phyloP scores from a whole-genome alignment of 1,140 invertebrate genomes.

The Ganaspis sp. region DNA sequence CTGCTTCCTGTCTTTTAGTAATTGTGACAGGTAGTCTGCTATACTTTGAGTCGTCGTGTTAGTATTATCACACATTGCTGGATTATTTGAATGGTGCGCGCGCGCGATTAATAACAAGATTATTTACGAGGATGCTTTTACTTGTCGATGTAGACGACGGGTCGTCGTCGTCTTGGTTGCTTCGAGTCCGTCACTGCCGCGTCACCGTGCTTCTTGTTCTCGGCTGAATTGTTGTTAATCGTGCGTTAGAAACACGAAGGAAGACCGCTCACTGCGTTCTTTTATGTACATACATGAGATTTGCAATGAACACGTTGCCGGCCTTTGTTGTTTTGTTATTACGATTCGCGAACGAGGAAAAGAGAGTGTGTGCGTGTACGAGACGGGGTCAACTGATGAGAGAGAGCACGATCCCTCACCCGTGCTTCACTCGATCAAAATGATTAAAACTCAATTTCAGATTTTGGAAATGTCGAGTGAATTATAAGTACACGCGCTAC shows the following conservation, averaged over 20 bases:
- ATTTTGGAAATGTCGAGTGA: slow-evolving; percentile 27
- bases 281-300: neutral
- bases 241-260: neutral
- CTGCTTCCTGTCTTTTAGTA: slow-evolving; percentile 99
- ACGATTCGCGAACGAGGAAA: neutral
- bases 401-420: slow-evolving; percentile 33
- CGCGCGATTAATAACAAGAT: slow-evolving; percentile 55
- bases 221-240: neutral
- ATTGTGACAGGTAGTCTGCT: slow-evolving; percentile 99
- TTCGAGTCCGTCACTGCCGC: slow-evolving; percentile 53
- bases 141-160: slow-evolving; percentile 53
- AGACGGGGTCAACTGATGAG: neutral
- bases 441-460: neutral
- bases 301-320: slow-evolving; percentile 8
- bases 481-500: slow-evolving; percentile 61
- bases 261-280: neutral
- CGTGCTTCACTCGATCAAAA: slow-evolving; percentile 11
- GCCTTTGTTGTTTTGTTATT: slow-evolving; percentile 24
- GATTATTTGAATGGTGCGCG: slow-evolving; percentile 63
- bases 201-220: slow-evolving; percentile 33
- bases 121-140: slow-evolving; percentile 29
- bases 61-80: slow-evolving; percentile 84
- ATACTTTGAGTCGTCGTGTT: slow-evolving; percentile 93
- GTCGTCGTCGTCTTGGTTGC: slow-evolving; percentile 69
- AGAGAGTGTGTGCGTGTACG: slow-evolving; percentile 32